phyloP scores from a whole-genome alignment of 2,113 vertebrate genomes.

The Oncorhynchus gorbuscha region DNA sequence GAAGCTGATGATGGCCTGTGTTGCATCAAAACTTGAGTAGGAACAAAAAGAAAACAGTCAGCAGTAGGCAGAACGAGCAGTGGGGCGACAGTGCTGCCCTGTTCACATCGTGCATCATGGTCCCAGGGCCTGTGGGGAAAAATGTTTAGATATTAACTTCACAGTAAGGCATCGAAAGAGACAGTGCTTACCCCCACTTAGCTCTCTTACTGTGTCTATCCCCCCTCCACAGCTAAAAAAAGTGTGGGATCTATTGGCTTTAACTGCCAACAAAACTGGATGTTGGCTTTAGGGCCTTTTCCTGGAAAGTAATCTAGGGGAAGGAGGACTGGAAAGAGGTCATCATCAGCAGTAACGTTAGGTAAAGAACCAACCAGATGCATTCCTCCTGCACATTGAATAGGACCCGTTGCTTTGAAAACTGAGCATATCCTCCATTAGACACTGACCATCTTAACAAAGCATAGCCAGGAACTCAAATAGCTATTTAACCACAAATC shows the following conservation, averaged over 20 bases:
- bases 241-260: no score
- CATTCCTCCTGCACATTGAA: background rate
- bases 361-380: no score
- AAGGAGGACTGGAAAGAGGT: no score
- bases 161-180: background rate
- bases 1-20: constrained; percentile 67
- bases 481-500: background rate
- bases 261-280: no score
- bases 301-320: no score
- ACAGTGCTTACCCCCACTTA: background rate
- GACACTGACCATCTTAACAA: background rate
- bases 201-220: no score
- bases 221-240: no score
- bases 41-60: constrained; percentile 78
- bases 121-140: constrained; percentile 82
- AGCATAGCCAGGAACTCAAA: background rate
- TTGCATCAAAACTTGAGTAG: constrained; percentile 92
- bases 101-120: constrained; percentile 88
- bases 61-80: constrained; percentile 81
- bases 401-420: background rate
- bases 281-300: no score
- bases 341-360: no score
- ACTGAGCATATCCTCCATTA: background rate
- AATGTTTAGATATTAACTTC: constrained; percentile 3
- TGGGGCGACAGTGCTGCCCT: constrained; percentile 73